A percentile compares a stretch with the other conserved stretches of the same genome.
Conservation (phyloP, 2,113 vertebrate genomes). For the Asarcornis scutulata region DNA sequence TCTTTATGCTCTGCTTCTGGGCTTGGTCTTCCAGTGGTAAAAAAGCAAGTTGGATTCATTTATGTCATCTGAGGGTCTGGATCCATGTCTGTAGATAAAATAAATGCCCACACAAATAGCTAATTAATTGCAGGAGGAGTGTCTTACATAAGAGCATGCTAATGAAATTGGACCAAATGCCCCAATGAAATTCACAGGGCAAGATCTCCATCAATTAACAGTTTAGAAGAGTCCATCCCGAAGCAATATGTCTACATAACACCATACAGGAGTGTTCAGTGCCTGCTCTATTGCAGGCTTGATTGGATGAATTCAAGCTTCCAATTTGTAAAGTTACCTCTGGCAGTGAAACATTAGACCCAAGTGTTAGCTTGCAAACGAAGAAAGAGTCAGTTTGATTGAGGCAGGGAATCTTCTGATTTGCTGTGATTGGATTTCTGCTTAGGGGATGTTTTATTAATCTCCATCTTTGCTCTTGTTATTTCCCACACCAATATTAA, state of each 20-base stretch:
- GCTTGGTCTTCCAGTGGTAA: not conserved
- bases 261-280: not conserved
- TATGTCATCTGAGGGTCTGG: not conserved
- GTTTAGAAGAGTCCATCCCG: not conserved
- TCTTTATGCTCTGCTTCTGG: not conserved
- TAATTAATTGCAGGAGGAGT: slow-evolving; percentile 24
- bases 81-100: not conserved
- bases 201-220: not conserved
- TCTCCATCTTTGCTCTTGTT: not conserved
- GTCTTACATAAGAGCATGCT: not conserved
- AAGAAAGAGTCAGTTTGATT: not conserved
- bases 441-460: not conserved
- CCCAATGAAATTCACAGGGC: not conserved
- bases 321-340: not conserved
- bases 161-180: not conserved
- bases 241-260: not conserved
- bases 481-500: not conserved
- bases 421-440: not conserved
- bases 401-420: not conserved
- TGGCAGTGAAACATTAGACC: not conserved
- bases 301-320: not conserved
- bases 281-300: not conserved
- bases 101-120: slow-evolving; percentile 18
- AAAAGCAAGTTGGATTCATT: not conserved
- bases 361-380: not conserved